These are phyloP conservation scores for Ormyrus thymus DNA, from an alignment of 2,888 invertebrate genomes.

Conservation along the genomic window DNA sequence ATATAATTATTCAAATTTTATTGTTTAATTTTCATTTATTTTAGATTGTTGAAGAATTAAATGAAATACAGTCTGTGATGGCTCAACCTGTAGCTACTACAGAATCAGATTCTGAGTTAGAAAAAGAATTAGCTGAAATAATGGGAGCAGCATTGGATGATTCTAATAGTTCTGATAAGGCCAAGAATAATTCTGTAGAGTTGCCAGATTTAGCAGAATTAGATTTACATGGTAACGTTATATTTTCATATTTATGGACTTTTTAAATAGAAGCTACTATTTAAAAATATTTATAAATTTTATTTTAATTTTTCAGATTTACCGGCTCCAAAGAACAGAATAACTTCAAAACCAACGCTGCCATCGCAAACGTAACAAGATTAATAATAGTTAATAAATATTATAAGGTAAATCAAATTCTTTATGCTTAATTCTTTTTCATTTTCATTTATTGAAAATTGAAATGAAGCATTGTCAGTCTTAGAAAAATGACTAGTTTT, in stretches of 20 bases:
- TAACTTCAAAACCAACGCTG: conserved; percentile 21
- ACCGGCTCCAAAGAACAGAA: conserved; percentile 55
- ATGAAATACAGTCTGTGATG: conserved; percentile 78
- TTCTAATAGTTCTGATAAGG: conserved; percentile 21
- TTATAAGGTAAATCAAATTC: conserved; percentile 36
- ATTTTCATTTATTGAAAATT: conserved; percentile 35
- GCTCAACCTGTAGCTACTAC: conserved; percentile 75
- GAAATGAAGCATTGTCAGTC: conserved; percentile 50
- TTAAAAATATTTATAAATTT: neutral
- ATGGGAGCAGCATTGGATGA: conserved; percentile 65
- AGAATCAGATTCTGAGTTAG: conserved; percentile 80
- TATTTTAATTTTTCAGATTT: conserved; percentile 57
- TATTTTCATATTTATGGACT: neutral
- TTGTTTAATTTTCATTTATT: conserved; percentile 56
- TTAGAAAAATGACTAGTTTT: conserved; percentile 53
- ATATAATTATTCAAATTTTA: neutral
- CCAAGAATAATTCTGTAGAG: conserved; percentile 47
- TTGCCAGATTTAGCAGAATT: conserved; percentile 64
- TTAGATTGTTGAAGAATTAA: conserved; percentile 79
- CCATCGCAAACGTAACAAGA: neutral
- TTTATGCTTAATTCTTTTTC: conserved; percentile 7
- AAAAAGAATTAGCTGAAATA: conserved; percentile 81
- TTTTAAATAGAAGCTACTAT: conserved; percentile 2
- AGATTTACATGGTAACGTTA: conserved; percentile 63
- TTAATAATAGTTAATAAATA: neutral